Conservation (phyloP, 2,797 vertebrate genomes). For the Chelon auratus region DNA sequence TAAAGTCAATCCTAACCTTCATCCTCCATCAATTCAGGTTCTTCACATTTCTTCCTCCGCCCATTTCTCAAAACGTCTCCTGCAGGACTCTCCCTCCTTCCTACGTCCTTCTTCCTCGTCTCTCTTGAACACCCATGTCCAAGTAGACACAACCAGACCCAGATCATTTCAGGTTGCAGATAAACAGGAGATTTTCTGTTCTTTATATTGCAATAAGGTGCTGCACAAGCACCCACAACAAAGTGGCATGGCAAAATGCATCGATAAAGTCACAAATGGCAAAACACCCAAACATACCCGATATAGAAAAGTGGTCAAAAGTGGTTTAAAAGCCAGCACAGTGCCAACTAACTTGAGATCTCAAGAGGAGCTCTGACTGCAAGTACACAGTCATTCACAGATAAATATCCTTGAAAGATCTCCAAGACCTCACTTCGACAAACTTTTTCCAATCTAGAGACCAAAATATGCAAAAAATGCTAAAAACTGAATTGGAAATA, state of each 20-base stretch:
- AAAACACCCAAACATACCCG: no score
- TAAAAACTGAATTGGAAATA: not conserved
- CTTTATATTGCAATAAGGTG: not conserved
- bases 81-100: not conserved
- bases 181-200: not conserved
- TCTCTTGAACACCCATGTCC: not conserved
- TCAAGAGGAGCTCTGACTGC: no score
- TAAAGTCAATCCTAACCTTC: constrained; percentile 23
- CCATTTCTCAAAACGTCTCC: constrained; percentile 4
- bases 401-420: no score
- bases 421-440: no score
- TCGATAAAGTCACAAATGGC: no score
- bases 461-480: no score
- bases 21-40: constrained; percentile 9
- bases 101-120: not conserved
- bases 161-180: not conserved
- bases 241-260: no score
- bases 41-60: constrained; percentile 1
- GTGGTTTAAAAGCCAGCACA: not conserved
- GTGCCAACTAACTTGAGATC: no score
- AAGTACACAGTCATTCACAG: no score
- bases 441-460: no score
- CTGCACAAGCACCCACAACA: not conserved
- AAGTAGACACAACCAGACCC: not conserved
- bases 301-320: not conserved